Evolutionary conservation across 30 jellyfish, hydroid and myxozoan genomes (phyloP).

Genomic region (Nemopilema nomurai): DNA sequence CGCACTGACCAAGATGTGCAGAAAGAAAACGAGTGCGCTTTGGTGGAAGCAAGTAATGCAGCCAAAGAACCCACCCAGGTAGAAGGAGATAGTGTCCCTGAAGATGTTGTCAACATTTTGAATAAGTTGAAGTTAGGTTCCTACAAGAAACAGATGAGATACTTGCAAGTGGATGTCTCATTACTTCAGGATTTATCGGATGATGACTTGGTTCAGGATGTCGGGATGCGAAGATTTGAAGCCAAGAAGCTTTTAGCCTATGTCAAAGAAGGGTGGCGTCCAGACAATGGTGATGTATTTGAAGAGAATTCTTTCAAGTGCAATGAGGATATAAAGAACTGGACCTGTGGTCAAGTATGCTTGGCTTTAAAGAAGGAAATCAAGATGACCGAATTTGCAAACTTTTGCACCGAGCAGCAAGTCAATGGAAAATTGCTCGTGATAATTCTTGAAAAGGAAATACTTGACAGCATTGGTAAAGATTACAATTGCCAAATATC

Average conservation of each 20-base stretch:
- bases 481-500: not conserved
- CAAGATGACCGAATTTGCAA: constrained; percentile 20
- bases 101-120: not conserved
- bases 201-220: constrained; percentile 6
- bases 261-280: constrained; percentile 22
- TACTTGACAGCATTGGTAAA: constrained; percentile 10
- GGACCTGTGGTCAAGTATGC: constrained; percentile 6
- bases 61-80: not conserved
- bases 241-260: constrained; percentile 2
- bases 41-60: not conserved
- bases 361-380: not conserved
- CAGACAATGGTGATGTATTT: not conserved
- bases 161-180: constrained; percentile 1
- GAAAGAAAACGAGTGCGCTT: not conserved
- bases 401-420: constrained; percentile 15
- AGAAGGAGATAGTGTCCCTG: not conserved
- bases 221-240: constrained; percentile 26
- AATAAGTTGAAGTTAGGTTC: not conserved
- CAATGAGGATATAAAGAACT: not conserved
- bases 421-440: constrained; percentile 31
- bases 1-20: not conserved
- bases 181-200: constrained; percentile 5
- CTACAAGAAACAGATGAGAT: not conserved
- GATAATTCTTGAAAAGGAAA: constrained; percentile 5
- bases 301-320: not conserved